phyloP scores from a whole-genome alignment of 2,797 vertebrate genomes.

The Cynopterus sphinx region DNA sequence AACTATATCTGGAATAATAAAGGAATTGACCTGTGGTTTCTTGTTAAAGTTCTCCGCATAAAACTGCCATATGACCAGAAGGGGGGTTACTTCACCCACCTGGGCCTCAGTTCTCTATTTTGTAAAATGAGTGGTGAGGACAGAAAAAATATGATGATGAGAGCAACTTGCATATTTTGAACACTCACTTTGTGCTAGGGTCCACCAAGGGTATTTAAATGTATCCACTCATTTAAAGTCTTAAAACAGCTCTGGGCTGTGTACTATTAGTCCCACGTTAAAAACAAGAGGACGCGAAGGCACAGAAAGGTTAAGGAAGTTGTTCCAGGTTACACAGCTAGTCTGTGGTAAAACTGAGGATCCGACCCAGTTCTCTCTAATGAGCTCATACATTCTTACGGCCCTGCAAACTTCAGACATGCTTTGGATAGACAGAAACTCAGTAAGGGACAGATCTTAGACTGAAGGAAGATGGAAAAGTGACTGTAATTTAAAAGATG shows the following conservation, averaged over 20 bases:
- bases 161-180: neutral
- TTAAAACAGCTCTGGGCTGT: neutral
- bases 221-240: neutral
- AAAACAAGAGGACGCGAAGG: neutral
- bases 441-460: neutral
- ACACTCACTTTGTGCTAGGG: neutral
- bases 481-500: neutral
- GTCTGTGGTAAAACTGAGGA: neutral
- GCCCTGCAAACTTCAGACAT: neutral
- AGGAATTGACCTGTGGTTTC: neutral
- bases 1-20: neutral
- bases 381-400: neutral
- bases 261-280: neutral
- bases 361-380: neutral
- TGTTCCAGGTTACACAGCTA: neutral
- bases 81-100: neutral
- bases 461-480: neutral
- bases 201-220: neutral
- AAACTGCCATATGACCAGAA: neutral
- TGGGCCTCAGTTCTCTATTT: neutral
- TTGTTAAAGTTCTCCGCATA: constrained; percentile 24
- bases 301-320: neutral
- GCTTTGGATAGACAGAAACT: neutral
- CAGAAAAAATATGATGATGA: neutral
- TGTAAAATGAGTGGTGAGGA: neutral